These are phyloP conservation scores for Mongoloraphidia duomilia DNA, from an alignment of 2,888 invertebrate genomes.

Conservation along the genomic window DNA sequence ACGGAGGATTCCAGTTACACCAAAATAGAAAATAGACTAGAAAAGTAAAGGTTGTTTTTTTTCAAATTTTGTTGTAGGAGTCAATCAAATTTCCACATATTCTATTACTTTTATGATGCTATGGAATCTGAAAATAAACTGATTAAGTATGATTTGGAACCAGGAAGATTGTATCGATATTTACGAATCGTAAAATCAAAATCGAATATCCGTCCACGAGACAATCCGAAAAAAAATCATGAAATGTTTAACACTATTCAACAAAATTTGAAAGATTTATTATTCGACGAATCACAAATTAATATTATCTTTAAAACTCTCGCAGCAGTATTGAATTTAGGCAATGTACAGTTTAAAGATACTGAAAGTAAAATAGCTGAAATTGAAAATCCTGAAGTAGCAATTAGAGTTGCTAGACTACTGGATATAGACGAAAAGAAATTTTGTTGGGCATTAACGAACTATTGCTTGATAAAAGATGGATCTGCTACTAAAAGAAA, in stretches of 20 bases:
- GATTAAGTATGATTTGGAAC: constrained; percentile 50
- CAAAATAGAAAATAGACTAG: neutral
- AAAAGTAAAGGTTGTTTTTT: too few species aligned
- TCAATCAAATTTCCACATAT: constrained; percentile 78
- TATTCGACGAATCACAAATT: constrained; percentile 57
- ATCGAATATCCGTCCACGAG: constrained; percentile 44
- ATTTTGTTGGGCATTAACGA: constrained; percentile 71
- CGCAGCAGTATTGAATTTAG: constrained; percentile 62
- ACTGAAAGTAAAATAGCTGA: constrained; percentile 49
- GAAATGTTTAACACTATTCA: constrained; percentile 47
- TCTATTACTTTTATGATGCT: constrained; percentile 83
- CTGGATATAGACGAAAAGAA: constrained; percentile 68
- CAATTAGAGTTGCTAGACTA: constrained; percentile 56
- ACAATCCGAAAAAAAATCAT: constrained; percentile 49
- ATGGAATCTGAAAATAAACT: constrained; percentile 53
- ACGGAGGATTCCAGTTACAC: neutral
- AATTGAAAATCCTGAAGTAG: constrained; percentile 56
- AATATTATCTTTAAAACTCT: constrained; percentile 54
- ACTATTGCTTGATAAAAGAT: constrained; percentile 67
- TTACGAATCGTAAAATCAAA: constrained; percentile 47
- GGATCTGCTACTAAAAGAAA: constrained; percentile 50
- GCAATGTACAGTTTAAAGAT: constrained; percentile 64
- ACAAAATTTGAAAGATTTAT: constrained; percentile 46
- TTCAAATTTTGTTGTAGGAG: constrained; percentile 36
- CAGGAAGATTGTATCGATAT: constrained; percentile 58